Evolutionary conservation across 2,888 invertebrate species (phyloP).

Genomic region (Sisyra nigra): DNA sequence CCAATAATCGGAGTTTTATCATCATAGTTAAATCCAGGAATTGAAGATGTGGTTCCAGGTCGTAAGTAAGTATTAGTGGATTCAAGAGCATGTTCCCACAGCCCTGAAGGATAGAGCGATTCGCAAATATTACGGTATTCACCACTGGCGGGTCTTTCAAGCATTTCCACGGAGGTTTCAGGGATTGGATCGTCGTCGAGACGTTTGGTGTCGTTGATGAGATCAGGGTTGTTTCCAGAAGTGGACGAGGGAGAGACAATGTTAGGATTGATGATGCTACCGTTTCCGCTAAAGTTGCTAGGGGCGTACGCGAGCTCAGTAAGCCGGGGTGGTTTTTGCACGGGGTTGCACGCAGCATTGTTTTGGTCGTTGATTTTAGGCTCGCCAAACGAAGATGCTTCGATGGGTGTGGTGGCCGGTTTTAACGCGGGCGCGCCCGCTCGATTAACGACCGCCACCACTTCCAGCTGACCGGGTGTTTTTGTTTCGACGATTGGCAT

Average conservation of each 20-base stretch:
- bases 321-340: slow-evolving; percentile 53
- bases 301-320: slow-evolving; percentile 54
- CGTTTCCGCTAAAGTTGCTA: slow-evolving; percentile 49
- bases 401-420: slow-evolving; percentile 30
- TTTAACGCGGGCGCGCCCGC: slow-evolving; percentile 31
- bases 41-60: slow-evolving; percentile 30
- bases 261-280: slow-evolving; percentile 41
- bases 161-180: slow-evolving; percentile 17
- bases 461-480: slow-evolving; percentile 55
- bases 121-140: slow-evolving; percentile 61
- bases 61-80: slow-evolving; percentile 12
- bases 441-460: slow-evolving; percentile 42
- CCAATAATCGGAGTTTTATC: slow-evolving; percentile 63
- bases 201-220: slow-evolving; percentile 67
- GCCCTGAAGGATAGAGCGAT: slow-evolving; percentile 61
- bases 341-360: slow-evolving; percentile 39
- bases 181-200: slow-evolving; percentile 37
- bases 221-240: slow-evolving; percentile 66
- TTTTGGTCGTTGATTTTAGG: slow-evolving; percentile 24
- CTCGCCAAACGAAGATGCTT: slow-evolving; percentile 28
- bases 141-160: slow-evolving; percentile 47
- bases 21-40: slow-evolving; percentile 42
- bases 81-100: slow-evolving; percentile 42
- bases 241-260: slow-evolving; percentile 61
- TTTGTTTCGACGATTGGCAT: slow-evolving; percentile 63